A percentile compares a stretch with the other conserved stretches of the same genome.
Conservation (phyloP, 2,113 vertebrate species). For the Laterallus jamaicensis region DNA sequence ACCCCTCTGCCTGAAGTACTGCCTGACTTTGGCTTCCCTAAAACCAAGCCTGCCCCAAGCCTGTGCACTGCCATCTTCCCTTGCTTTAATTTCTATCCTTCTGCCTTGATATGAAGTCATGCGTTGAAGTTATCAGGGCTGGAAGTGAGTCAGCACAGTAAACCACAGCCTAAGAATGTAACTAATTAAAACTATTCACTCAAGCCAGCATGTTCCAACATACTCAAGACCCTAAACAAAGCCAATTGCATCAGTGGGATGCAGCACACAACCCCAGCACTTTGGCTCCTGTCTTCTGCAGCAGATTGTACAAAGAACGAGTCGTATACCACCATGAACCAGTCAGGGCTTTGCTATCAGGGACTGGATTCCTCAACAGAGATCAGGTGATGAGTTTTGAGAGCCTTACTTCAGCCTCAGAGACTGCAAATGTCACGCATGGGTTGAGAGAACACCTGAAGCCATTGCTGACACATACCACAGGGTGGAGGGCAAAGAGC, state of each 20-base stretch:
- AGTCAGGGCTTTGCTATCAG: neutral
- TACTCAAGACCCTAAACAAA: neutral
- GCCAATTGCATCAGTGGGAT: neutral
- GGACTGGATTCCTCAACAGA: neutral
- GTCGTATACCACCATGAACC: accelerated
- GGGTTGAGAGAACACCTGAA: neutral
- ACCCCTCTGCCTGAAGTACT: neutral
- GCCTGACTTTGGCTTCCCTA: neutral
- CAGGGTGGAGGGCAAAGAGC: neutral
- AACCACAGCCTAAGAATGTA: conserved; percentile 16
- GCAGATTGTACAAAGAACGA: accelerated
- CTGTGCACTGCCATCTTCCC: neutral
- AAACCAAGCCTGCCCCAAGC: neutral
- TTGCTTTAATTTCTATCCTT: neutral
- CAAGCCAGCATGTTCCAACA: neutral
- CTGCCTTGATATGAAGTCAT: neutral
- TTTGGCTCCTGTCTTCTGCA: neutral
- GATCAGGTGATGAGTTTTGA: neutral
- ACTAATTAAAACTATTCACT: neutral
- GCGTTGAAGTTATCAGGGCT: neutral
- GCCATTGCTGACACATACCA: neutral
- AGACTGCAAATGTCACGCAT: neutral
- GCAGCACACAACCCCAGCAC: neutral
- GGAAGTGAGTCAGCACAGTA: conserved; percentile 58
- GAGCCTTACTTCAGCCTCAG: neutral